Base-by-base conservation (phyloP, 1,140 invertebrate species). In the Brachystomella parvula region DNA sequence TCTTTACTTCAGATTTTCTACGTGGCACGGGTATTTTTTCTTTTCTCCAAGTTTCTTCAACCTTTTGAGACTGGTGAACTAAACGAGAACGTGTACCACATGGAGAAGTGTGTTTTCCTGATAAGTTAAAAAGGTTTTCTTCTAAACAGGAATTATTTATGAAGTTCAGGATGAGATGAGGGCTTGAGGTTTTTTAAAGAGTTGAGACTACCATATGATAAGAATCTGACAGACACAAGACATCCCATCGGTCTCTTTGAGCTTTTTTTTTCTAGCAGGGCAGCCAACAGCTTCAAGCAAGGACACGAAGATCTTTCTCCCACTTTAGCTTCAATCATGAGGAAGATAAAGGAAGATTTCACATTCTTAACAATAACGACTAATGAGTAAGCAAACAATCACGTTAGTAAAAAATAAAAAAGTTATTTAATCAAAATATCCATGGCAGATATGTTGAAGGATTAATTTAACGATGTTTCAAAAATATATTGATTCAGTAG, bases 121-220 rank as follows among this genome's bases (percentile, higher is more conserved):
- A 9, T 53, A 24, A 53, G 49, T 53, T 53, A 15, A 53, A 53
- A 53, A 53, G 21, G 49, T 9, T 53, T 53, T 53, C 39, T 53
- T 53, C 49, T 26, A 53, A 53, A 53, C 49, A 53, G 15, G 24
- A n/a, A 53, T 53, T 53, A 53, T 53, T 53, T 53, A 53, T 53
- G 49, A 53, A n/a, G n/a, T n/a, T n/a, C n/a, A n/a, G n/a, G n/a
- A n/a, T n/a, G n/a, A n/a, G n/a, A n/a, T n/a, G n/a, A n/a, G n/a
- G n/a, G n/a, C n/a, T n/a, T n/a, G n/a, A 53, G 49, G 19, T 19
- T 39, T 39, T 39, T 53, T 53, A 24, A 53, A 26, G 49, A 53
- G 6, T 9, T 53, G 49, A 53, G 49, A 53, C 49, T 24, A 53
- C 49, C 49, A 24, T 24, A 53, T 6, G 49, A 53, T 53, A 53